Conservation (phyloP, 2,113 vertebrate genomes). For the Hippocampus barbouri region DNA sequence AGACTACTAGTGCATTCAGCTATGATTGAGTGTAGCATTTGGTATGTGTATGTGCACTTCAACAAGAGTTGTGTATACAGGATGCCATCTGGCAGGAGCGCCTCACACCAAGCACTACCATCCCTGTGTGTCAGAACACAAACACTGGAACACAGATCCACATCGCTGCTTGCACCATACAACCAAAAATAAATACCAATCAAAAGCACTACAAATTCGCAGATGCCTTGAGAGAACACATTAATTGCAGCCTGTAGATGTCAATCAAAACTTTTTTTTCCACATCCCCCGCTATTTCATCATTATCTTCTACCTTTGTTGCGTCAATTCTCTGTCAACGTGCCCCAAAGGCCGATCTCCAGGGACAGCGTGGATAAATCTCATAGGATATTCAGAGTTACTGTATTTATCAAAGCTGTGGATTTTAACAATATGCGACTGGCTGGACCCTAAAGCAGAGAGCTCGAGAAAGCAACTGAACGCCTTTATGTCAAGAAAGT, state of each 20-base stretch:
- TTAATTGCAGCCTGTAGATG: constrained; percentile 92
- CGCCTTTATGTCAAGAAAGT: not conserved
- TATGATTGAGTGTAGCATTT: constrained; percentile 16
- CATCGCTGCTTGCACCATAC: constrained; percentile 78
- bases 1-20: constrained; percentile 41
- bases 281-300: constrained; percentile 30
- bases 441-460: constrained; percentile 13
- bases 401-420: constrained; percentile 47
- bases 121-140: constrained; percentile 88
- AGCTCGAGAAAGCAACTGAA: not conserved
- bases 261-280: constrained; percentile 82
- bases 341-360: constrained; percentile 30
- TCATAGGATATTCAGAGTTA: constrained; percentile 23
- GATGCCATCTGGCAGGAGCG: constrained; percentile 88
- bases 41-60: constrained; percentile 8
- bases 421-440: not conserved
- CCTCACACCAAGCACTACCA: constrained; percentile 79
- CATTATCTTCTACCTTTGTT: constrained; percentile 42
- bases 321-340: constrained; percentile 37
- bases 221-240: constrained; percentile 76
- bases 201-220: constrained; percentile 34
- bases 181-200: constrained; percentile 43
- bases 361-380: constrained; percentile 42
- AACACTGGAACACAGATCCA: constrained; percentile 86
- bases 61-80: constrained; percentile 58